Evolutionary conservation across 2,113 vertebrate genomes (phyloP), one percentile per base, ranked within the genome.

Genomic region (Callopanchax toddi): DNA sequence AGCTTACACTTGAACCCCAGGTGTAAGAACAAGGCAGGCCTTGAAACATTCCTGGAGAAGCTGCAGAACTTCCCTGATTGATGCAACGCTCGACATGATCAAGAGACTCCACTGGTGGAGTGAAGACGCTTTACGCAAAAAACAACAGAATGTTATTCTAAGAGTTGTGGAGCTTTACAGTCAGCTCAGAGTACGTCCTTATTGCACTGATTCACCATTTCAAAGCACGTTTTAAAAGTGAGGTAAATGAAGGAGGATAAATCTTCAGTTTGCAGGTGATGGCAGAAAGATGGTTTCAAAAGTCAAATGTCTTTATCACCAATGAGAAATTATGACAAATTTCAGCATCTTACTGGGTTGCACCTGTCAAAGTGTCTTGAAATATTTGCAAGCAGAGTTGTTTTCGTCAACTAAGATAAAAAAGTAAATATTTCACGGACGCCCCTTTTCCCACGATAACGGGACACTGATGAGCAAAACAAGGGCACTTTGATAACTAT

Each of bases 51-150:
- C 59, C 66, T 63, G 54, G 57, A 86, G 75, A 69, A 86, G 54
- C 70, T 40, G 73, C 36, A 68, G 60, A 18, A 51, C 45, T 57
- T 42, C 67, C 72, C 68, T 34, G 74, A 84, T 81, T 87, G 85
- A 89, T 55, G 63, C 76, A 81, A 81, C 65, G 40, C 68, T 86
- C 22, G 12, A 57, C 64, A 73, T 71, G 72, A 90, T 85, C 72
- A 83, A 83, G 76, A 82, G 72, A 74, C 44, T 12, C 42, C 53
- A 48, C 63, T 60, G 68, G 58, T 59, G 60, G 77, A 80, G 62
- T 52, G 81, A 84, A 64, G 73, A 43, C 6, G 17, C 64, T 78
- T 62, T 61, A 55, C 53, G 64, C 53, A 67, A 59, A 67, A 62
- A 82, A 81, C 71, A 73, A 74, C 64, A 72, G n/a, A 78, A 50